Evolutionary conservation across 2,113 vertebrate genomes (phyloP).

Genomic region (Neomonachus schauinslandi): DNA sequence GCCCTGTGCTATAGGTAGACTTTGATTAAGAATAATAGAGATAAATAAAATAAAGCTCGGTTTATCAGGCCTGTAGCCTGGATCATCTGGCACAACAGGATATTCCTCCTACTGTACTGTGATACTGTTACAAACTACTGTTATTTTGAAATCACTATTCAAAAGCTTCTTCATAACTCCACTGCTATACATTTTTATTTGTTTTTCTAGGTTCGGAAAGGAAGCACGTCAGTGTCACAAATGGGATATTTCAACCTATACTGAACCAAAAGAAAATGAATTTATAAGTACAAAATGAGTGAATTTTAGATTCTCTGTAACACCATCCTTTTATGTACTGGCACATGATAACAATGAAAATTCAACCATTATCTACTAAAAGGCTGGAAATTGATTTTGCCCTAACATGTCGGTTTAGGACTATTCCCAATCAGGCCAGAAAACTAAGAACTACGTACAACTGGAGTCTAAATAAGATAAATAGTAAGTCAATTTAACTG

Average conservation of each 20-base stretch:
- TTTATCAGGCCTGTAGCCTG: not conserved
- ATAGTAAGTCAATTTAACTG: not conserved
- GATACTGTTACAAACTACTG: not conserved
- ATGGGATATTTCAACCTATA: slow-evolving; percentile 47
- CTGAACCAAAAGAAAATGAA: slow-evolving; percentile 13
- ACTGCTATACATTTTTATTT: slow-evolving; percentile 21
- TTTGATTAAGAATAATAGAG: not conserved
- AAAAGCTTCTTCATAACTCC: slow-evolving; percentile 46
- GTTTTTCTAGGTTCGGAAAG: slow-evolving; percentile 55
- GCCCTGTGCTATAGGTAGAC: not conserved
- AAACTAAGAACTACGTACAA: not conserved
- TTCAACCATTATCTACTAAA: slow-evolving; percentile 37
- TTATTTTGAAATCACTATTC: slow-evolving; percentile 56
- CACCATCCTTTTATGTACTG: not conserved
- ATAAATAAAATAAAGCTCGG: not conserved
- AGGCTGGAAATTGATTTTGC: not conserved
- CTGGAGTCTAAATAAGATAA: not conserved
- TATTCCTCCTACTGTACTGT: not conserved
- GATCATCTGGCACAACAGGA: not conserved
- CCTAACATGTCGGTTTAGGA: not conserved
- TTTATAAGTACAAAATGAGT: slow-evolving; percentile 1
- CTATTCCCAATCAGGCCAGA: not conserved
- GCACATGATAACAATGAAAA: not conserved
- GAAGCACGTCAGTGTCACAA: not conserved
- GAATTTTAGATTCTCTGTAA: slow-evolving; percentile 42